phyloP scores from a whole-genome alignment of 2,113 vertebrate species.

The Sula dactylatra region DNA sequence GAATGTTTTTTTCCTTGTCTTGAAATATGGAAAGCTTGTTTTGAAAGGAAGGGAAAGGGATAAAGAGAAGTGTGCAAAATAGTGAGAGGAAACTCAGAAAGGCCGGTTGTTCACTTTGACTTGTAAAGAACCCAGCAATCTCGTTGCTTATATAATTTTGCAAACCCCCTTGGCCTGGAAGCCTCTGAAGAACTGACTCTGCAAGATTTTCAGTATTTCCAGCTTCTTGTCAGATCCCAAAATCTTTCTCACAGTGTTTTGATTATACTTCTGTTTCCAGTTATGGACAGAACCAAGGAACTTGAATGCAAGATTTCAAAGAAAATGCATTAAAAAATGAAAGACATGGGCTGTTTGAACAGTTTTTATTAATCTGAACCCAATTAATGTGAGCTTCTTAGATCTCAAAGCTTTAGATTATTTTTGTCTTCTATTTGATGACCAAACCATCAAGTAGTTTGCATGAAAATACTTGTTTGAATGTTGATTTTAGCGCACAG shows the following conservation, averaged over 20 bases:
- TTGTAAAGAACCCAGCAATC: background rate
- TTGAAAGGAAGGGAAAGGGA: background rate
- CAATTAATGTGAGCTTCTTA: background rate
- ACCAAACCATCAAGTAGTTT: background rate
- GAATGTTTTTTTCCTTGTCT: background rate
- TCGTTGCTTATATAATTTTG: background rate
- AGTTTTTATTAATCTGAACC: background rate
- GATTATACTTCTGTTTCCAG: constrained; percentile 4
- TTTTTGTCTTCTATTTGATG: background rate
- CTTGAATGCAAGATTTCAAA: background rate
- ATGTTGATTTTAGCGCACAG: rapidly evolving
- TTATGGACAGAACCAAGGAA: background rate
- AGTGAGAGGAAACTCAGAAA: background rate
- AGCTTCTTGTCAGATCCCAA: constrained; percentile 4
- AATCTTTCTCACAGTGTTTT: constrained; percentile 1
- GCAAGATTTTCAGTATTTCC: background rate
- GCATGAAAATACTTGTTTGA: background rate
- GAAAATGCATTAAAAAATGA: background rate
- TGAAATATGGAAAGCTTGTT: background rate
- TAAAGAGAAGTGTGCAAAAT: background rate
- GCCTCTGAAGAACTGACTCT: background rate
- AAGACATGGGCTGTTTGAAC: background rate
- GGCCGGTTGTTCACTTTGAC: background rate
- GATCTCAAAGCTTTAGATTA: background rate
- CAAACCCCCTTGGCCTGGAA: background rate